Base-by-base conservation (phyloP, 2,888 invertebrate species). In the Lasioglossum vierecki region DNA sequence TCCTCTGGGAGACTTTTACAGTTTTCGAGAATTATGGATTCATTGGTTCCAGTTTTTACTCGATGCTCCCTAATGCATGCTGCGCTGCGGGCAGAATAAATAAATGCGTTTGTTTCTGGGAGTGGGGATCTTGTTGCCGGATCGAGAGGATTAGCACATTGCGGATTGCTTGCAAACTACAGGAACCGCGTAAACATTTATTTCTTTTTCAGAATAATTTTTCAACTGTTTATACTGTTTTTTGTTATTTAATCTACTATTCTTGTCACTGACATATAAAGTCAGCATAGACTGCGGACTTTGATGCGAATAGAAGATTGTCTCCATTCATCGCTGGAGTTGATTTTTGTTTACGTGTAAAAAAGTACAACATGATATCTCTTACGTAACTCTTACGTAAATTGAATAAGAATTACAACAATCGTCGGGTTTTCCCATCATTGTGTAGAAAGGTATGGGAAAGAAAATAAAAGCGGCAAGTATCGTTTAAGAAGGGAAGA, bases 11-110 rank as follows among this genome's bases (percentile, higher is more conserved):
- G n/a, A 75, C 41, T 77, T 77, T 77, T 26, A 46, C 26, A 49
- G 68, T 77, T 77, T 70, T 53, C 46, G 22, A 39, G 39, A 73
- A 49, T 49, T 76, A 76, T 35, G 76, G 77, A 70, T 77, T 68
- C 68, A 39, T 49, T 49, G 73, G 68, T 53, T 70, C 3, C 53
- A n/a, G 46, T 70, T 70, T 70, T 70, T 70, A 39, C 41, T 70
- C 41, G 30, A 35, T 30, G 39, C 15, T 35, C 18, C 39, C 39
- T 41, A 41, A 70, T 41, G 70, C 41, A 5, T 9, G 68, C 39
- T 4, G 11, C 68, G 68, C 35, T 15, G 8, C 66, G 1, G 35
- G 39, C 5, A 6, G 26, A 63, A 63, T 63, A 30, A 26, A 63
- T 63, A 18, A 26, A 63, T 63, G 15, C 15, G 15, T 8, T 63